phyloP scores from a whole-genome alignment of 2,797 vertebrate genomes.

The Onychomys leucogaster region DNA sequence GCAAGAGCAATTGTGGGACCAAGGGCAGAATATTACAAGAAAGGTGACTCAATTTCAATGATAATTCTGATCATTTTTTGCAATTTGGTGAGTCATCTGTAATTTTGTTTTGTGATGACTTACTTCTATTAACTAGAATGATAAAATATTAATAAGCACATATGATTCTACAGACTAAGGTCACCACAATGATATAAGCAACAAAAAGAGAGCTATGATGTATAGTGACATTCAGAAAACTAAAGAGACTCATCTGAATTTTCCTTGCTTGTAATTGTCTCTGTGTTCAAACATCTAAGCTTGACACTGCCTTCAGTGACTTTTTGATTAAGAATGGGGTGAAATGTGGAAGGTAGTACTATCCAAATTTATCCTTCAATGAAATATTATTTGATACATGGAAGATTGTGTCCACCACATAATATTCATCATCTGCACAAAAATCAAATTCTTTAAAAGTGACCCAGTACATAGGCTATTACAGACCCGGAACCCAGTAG shows the following conservation, averaged over 20 bases:
- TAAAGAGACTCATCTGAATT: neutral
- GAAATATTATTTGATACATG: neutral
- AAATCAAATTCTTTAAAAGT: constrained; percentile 15
- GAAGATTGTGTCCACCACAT: neutral
- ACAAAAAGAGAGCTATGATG: constrained; percentile 28
- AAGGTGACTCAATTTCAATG: constrained; percentile 30
- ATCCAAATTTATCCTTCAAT: neutral
- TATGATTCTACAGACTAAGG: constrained; percentile 39
- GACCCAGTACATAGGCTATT: neutral
- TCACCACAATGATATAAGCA: constrained; percentile 60
- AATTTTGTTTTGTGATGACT: constrained; percentile 62
- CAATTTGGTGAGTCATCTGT: constrained; percentile 60
- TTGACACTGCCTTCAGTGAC: neutral
- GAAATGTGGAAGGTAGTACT: neutral
- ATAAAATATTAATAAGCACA: constrained; percentile 78
- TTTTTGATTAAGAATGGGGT: constrained; percentile 44
- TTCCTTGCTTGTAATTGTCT: constrained; percentile 12
- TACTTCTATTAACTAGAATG: constrained; percentile 57
- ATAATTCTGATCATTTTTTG: neutral
- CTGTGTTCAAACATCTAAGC: constrained; percentile 15
- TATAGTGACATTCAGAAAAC: constrained; percentile 44
- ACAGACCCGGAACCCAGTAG: neutral
- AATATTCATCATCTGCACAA: neutral
- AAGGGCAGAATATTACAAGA: neutral
- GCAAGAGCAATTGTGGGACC: neutral